Conservation (phyloP, 2,113 vertebrate genomes). For the Hemiscyllium ocellatum region DNA sequence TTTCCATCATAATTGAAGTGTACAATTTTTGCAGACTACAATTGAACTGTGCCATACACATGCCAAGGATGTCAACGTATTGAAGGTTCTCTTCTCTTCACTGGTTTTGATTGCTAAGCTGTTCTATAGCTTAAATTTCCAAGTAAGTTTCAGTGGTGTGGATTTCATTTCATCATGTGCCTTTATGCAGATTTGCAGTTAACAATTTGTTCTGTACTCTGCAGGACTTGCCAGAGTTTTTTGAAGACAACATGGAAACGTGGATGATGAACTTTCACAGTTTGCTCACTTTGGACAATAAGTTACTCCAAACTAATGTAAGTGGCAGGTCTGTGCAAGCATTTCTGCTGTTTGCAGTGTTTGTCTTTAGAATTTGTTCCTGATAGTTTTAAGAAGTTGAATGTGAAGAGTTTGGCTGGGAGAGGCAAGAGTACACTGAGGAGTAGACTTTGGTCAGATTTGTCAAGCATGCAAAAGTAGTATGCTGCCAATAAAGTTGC, state of each 20-base stretch:
- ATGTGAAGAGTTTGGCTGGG: neutral
- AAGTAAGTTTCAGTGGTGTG: conserved; percentile 61
- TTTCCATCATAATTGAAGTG: conserved; percentile 25
- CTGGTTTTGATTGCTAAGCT: conserved; percentile 91
- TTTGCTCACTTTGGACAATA: conserved; percentile 92
- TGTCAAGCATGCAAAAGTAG: neutral
- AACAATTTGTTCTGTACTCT: conserved; percentile 36
- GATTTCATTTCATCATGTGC: neutral
- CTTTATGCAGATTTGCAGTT: neutral
- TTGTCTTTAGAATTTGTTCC: neutral
- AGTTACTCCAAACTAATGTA: conserved; percentile 92
- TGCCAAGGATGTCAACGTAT: conserved; percentile 78
- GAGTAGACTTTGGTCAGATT: neutral
- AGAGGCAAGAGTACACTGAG: neutral
- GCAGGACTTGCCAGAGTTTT: conserved; percentile 96
- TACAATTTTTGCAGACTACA: conserved; percentile 68
- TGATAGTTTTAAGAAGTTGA: neutral
- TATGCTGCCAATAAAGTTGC: neutral
- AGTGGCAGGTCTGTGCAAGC: conserved; percentile 48
- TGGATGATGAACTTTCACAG: conserved; percentile 98
- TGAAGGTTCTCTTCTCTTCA: conserved; percentile 95
- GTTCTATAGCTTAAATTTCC: conserved; percentile 98
- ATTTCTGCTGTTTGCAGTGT: neutral
- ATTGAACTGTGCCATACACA: conserved; percentile 95
- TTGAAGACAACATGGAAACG: conserved; percentile 99